Base-by-base conservation (phyloP, 2,888 invertebrate genomes). In the Drosophila villosipedis region DNA sequence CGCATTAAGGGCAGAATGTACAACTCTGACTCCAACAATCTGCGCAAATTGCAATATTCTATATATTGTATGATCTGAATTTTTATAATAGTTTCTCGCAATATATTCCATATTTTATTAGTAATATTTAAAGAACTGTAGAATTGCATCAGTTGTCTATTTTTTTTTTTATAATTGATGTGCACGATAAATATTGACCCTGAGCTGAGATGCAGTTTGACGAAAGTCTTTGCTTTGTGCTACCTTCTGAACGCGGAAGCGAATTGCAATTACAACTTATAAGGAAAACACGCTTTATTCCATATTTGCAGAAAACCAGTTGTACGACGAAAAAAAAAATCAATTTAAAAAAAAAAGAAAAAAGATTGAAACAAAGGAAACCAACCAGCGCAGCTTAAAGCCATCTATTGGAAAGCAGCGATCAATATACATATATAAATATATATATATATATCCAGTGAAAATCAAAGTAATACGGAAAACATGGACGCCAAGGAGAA, bases 281-380 rank as follows among this genome's bases (percentile, higher is more conserved):
- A 78, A 78, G 82, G 65, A 68, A 57, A 81, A 68, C 78, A 28
- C 49, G 78, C 57, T 78, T 68, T 25, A 49, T 62, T 69, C 57
- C 53, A 67, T 78, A 71, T 71, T 80, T 78, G 64, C 77, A 80
- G 80, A 80, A 78, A 78, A 78, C 82, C 78, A 81, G 78, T 82
- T 73, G 68, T 62, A 65, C 54, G 61, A 16, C 33, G 61, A 35
- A 25, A 37, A 47, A 28, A 74, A 57, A 30, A 33, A 12, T 12
- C 12, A 12, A 12, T 33, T 33, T 1, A 69, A 30, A 41, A 28
- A 37, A 54, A 53, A 30, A 33, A 31, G 43, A 50, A 30, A 62
- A 14, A 61, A 19, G 5, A 41, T 12, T 55, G 14, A 10, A 73
- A 64, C 73, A 66, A 54, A 73, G 35, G 30, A 64, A 61, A 10